Evolutionary conservation across 2,113 vertebrate species (phyloP), one percentile per base, ranked within the genome.

Genomic region (Myrmophylax atrothorax): DNA sequence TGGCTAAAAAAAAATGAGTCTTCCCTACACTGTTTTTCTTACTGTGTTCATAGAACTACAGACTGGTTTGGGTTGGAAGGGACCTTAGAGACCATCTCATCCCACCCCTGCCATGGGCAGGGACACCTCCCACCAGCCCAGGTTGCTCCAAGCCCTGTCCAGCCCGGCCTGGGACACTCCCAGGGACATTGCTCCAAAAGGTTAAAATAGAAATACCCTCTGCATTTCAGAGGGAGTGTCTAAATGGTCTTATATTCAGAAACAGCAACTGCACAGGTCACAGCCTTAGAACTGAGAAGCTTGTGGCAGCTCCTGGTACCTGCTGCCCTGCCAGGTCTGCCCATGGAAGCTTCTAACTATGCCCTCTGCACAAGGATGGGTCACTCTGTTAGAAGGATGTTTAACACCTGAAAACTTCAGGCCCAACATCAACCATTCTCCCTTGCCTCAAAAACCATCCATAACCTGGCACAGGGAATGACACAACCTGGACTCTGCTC

Each of bases 401-500:
- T 76, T 29, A 69, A 72, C 72, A 77, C 46, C 82, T 63, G 25
- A 73, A 53, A 73, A 86, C 24, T 29, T 77, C 77, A 67, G 33
- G 28, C 19, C 50, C 8, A 31, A 12, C 13, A 46, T 66, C 66
- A 79, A 40, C 53, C 35, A 7, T 28, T 23, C 60, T 46, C 35
- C 40, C 29, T 44, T 40, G 33, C n/a, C 58, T 88, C 70, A 33
- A 85, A 89, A 93, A 6, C 0, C 1, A 35, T 67, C 59, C 62
- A 62, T 82, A 77, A 84, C 47, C 73, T 89, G 92, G 74, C 40
- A 5, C 26, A 46, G 83, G 88, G 88, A 80, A 67, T 22, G 55
- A 84, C 93, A 83, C 31, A 76, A 85, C 58, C 83, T 93, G 92
- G 87, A 95, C 38, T 16, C 79, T 52, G 37, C 93, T 91, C 85